A percentile compares a stretch with the other conserved stretches of the same genome.
Evolutionary conservation across 1,140 invertebrate genomes (phyloP).

Genomic region (Dendrolimus kikuchii): DNA sequence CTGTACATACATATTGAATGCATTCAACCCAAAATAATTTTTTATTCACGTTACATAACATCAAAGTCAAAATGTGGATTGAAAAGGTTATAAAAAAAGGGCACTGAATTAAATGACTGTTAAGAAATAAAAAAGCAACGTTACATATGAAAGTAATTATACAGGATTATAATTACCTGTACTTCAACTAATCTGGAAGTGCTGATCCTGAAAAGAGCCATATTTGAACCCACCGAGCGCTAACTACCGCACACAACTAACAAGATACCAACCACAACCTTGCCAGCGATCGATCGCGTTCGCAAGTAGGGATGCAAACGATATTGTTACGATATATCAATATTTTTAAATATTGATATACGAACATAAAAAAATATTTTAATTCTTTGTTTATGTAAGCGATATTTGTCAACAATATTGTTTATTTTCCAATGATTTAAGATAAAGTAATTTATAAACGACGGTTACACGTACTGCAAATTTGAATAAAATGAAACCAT

Average conservation of each 20-base stretch:
- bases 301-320: conserved; percentile 19
- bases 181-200: conserved; percentile 49
- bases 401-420: no score
- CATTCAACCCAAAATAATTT: conserved; percentile 23
- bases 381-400: no score
- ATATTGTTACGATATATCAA: no score
- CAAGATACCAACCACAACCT: conserved; percentile 11
- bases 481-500: no score
- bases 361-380: no score
- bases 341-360: no score
- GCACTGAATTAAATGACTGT: conserved; percentile 9
- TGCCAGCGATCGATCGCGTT: conserved; percentile 45
- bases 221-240: conserved; percentile 54
- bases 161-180: conserved; percentile 45
- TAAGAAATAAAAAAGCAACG: conserved; percentile 2
- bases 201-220: conserved; percentile 62
- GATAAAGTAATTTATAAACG: no score
- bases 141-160: conserved; percentile 9
- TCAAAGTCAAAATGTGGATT: conserved; percentile 38
- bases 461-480: no score
- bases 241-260: conserved; percentile 42
- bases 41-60: conserved; percentile 53
- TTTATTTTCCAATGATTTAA: no score
- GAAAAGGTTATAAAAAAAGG: conserved; percentile 41
- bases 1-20: no score